A percentile compares a stretch with the other conserved stretches of the same genome.
Evolutionary conservation across 2,888 invertebrate genomes (phyloP).

Genomic region (Catocala sponsa): DNA sequence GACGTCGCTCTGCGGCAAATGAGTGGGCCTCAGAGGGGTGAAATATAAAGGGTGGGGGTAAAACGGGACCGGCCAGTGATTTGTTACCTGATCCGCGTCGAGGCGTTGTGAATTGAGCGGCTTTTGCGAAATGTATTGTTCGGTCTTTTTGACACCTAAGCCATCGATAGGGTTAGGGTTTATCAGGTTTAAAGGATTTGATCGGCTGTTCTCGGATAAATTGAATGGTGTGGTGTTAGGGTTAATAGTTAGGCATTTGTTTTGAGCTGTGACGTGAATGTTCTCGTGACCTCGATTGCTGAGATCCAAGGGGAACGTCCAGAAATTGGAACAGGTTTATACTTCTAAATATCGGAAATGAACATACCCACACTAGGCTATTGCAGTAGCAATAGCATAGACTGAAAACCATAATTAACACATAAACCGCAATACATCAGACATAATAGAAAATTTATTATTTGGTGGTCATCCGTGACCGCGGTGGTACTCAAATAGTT

Average conservation of each 20-base stretch:
- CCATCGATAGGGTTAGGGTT: constrained; percentile 48
- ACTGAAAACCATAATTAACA: background rate
- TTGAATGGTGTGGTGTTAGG: constrained; percentile 39
- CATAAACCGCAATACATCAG: no score
- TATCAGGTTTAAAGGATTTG: constrained; percentile 50
- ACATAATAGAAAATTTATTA: no score
- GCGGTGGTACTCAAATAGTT: no score
- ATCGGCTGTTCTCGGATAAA: constrained; percentile 41
- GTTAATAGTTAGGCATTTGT: constrained; percentile 19
- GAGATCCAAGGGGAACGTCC: no score
- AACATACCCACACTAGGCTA: no score
- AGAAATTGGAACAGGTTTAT: no score
- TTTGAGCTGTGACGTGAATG: background rate
- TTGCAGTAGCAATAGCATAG: background rate
- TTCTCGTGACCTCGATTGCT: background rate
- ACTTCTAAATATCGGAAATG: no score
- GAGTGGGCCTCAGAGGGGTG: constrained; percentile 42
- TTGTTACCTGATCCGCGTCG: constrained; percentile 56
- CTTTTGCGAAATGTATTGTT: constrained; percentile 52
- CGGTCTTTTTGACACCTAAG: constrained; percentile 58
- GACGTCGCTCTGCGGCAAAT: constrained; percentile 62
- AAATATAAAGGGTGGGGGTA: constrained; percentile 21
- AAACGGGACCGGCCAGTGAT: constrained; percentile 48
- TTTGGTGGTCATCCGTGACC: no score
- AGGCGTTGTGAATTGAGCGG: constrained; percentile 57